Base-by-base conservation (phyloP, 2,888 invertebrate species). In the Listrodromus nycthemerus region DNA sequence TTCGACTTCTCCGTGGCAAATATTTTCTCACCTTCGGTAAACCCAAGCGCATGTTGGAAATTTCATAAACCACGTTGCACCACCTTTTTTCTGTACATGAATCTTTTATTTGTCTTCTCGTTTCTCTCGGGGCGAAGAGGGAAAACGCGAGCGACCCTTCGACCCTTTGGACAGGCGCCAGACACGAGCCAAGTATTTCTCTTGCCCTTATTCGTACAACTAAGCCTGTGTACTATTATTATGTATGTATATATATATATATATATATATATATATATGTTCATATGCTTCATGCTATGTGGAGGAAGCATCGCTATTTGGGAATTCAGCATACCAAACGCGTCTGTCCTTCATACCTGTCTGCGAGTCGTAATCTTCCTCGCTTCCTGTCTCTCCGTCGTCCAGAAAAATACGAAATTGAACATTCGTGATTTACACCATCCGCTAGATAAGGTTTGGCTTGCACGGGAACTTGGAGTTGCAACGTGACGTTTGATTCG, bases 111-210 rank as follows among this genome's bases (percentile, higher is more conserved):
- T 71, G 55, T 83, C 8, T 16, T 74, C 21, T 48, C 33, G 48
- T 30, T 63, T 48, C 71, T 45, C 16, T 45, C n/a, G 52, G 50
- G 16, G 4, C 16, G 4, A 16, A 16, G 41, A 16, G 50, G 30
- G 76, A 61, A 65, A 70, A 58, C 69, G 50, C 55, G 67, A 63
- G 69, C 67, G 80, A 63, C 69, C 37, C 83, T 84, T 58, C 65
- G 84, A 78, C 74, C 84, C 84, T 70, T 84, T 84, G 84, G 84
- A 81, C 61, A 65, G 37, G 52, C 69, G 84, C 84, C 84, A 84
- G 84, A 70, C 78, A 41, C 37, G 52, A 37, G 16, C 69, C 77
- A n/a, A 45, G 76, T 37, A 73, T 80, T 77, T 80, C 83, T 73
- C 27, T 67, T 33, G 30, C 77, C 63, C 67, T 71, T 76, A 61